These are phyloP conservation scores for Pedionomus torquatus DNA, from an alignment of 2,113 vertebrate species.

Conservation along the genomic window DNA sequence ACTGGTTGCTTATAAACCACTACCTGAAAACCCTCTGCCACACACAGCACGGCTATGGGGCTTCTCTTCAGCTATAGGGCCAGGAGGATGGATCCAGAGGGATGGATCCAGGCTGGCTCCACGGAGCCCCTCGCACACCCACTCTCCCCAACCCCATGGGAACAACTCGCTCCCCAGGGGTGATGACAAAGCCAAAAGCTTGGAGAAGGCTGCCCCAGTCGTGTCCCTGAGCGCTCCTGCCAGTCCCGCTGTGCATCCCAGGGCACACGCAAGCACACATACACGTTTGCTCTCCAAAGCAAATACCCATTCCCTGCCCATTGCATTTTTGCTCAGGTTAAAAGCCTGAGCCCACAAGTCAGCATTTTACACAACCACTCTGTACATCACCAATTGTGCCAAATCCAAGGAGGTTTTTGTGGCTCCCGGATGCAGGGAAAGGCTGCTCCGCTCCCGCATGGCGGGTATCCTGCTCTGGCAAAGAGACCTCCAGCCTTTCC, in stretches of 20 bases:
- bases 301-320: fast-evolving
- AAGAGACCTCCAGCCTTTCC: not conserved
- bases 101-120: not conserved
- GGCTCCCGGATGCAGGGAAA: not conserved
- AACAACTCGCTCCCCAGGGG: not conserved
- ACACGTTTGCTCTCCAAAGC: not conserved
- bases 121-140: fast-evolving
- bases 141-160: not conserved
- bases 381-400: not conserved
- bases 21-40: not conserved
- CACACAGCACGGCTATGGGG: not conserved
- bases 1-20: not conserved
- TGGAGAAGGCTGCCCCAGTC: not conserved
- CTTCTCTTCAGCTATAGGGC: not conserved
- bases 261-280: not conserved
- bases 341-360: not conserved
- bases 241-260: not conserved
- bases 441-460: fast-evolving
- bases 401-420: not conserved
- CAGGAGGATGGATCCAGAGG: too few species aligned
- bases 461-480: not conserved
- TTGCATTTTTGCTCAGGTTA: not conserved
- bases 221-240: fast-evolving
- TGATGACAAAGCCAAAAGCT: not conserved
- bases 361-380: fast-evolving